A percentile compares a stretch with the other conserved stretches of the same genome.
phyloP scores from a whole-genome alignment of 2,797 vertebrate species.

The Borostomias antarcticus region DNA sequence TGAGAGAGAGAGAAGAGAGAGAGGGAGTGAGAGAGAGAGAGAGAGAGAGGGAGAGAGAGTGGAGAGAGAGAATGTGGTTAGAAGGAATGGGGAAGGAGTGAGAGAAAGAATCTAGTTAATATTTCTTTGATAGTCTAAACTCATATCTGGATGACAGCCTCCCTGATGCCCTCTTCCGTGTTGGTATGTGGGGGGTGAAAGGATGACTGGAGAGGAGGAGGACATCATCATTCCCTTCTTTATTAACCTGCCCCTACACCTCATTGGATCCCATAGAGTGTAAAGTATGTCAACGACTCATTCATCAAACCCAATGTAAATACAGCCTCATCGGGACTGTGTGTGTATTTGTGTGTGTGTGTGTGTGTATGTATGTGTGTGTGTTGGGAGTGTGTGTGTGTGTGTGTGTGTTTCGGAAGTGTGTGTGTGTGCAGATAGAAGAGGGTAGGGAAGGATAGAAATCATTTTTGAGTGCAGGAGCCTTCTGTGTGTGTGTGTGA shows the following conservation, averaged over 20 bases:
- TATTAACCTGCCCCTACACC: background rate
- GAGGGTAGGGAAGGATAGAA: background rate
- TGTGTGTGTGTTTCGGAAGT: background rate
- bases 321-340: background rate
- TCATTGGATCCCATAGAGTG: background rate
- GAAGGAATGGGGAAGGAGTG: slow-evolving; percentile 8
- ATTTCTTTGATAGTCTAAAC: slow-evolving; percentile 30
- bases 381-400: background rate
- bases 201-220: slow-evolving; percentile 16
- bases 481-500: background rate
- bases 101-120: slow-evolving; percentile 24
- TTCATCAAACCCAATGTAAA: slow-evolving; percentile 1
- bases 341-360: background rate
- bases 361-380: background rate
- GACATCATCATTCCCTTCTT: background rate
- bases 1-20: background rate
- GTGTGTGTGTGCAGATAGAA: background rate
- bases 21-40: background rate
- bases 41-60: background rate
- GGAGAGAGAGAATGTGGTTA: background rate
- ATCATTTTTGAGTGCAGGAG: background rate
- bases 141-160: background rate
- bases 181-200: background rate
- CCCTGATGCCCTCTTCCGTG: background rate
- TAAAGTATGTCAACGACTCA: background rate